Evolutionary conservation across 2,113 vertebrate species (phyloP).

Genomic region (Donacobius atricapilla): DNA sequence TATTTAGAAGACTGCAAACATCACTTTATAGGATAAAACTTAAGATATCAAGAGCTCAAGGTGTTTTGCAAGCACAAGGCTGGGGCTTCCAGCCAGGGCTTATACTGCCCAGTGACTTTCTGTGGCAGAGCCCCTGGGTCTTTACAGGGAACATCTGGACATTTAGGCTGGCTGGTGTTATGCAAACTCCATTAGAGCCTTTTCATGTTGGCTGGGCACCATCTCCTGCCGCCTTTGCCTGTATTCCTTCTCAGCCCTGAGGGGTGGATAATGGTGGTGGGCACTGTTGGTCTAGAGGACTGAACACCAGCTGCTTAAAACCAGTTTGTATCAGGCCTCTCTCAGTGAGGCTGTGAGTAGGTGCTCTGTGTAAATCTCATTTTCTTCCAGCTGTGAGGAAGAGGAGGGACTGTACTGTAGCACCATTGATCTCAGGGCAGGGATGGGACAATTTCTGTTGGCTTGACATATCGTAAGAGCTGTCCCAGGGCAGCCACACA

Average conservation of each 20-base stretch:
- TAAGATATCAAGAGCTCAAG: neutral
- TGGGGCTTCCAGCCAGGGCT: neutral
- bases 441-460: neutral
- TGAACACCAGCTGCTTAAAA: neutral
- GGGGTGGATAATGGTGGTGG: neutral
- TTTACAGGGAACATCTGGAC: neutral
- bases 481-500: neutral
- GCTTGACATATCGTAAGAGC: neutral
- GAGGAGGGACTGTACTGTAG: neutral
- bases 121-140: neutral
- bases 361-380: neutral
- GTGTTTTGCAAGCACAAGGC: neutral
- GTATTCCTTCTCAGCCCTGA: neutral
- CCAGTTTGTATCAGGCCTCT: neutral
- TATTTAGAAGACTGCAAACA: neutral
- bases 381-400: neutral
- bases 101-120: neutral
- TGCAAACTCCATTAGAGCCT: neutral
- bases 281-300: neutral
- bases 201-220: neutral
- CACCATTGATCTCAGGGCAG: rapidly evolving
- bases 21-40: neutral
- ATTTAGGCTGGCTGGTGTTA: neutral
- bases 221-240: neutral
- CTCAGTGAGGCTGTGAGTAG: neutral